Evolutionary conservation across 1,140 invertebrate species (phyloP), one percentile per base, ranked within the genome.

Genomic region (Prorops nasuta): DNA sequence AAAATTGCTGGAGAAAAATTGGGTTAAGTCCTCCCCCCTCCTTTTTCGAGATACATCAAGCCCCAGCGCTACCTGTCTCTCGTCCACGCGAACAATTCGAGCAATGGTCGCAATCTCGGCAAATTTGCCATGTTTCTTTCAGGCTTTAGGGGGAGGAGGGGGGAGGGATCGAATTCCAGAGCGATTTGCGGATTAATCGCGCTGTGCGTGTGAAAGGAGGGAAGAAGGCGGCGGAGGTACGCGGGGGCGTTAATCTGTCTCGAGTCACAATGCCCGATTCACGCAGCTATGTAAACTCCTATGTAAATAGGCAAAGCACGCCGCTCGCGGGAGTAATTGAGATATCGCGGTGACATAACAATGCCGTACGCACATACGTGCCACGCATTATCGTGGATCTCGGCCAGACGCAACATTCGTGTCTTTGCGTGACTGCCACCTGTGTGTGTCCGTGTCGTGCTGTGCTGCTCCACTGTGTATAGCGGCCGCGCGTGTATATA

Each of bases 281-380:
- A 19, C 28, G 15, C 31, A 36, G 37, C 21, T 39, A 46, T 12
- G 24, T 47, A 41, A 46, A 35, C 24, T n/a, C 17, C n/a, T 32
- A 17, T 44, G 45, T 45, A 44, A 47, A 58, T 48, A 53, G 39
- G 24, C 24, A 10, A 6, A 4, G 10, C 35, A 31, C 22, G 21
- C 18, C 35, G 35, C 54, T 31, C 35, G 37, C 35, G n/a, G 36
- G 9, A 19, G 18, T 60, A 55, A 60, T 56, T 60, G 58, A 60
- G 57, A 60, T 60, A 60, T 60, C 52, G 19, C 53, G 42, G 43
- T 60, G 57, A 60, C 57, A 51, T 60, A 60, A 60, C 58, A 60
- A 60, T 60, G 45, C 43, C 35, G 22, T 17, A 36, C 44, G 41
- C 42, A 18, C 31, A 28, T 15, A 22, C 22, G 38, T 44, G 38